Evolutionary conservation across 2,888 invertebrate species (phyloP), one percentile per base, ranked within the genome.

Genomic region (Erebia aethiops): DNA sequence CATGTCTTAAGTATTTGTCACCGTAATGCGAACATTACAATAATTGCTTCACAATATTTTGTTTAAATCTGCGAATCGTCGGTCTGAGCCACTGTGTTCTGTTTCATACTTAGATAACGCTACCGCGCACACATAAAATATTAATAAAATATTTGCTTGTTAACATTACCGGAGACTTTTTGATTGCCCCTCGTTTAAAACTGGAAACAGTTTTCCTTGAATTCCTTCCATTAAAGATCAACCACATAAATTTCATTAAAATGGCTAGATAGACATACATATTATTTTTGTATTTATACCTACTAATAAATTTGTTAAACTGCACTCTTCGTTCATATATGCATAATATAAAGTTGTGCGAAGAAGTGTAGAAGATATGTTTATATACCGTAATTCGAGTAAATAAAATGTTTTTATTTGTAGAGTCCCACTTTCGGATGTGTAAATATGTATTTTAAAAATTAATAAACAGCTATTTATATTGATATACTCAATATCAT

Each of bases 281-380:
- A 18, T 21, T 16, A 7, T 49, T 13, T 52, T 18, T 11, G 21
- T 54, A 56, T 56, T 18, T n/a, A 16, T 52, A 9, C 3, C 16
- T 54, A 54, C 18, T 10, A 18, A 26, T 26, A 26, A 13, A 26
- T 14, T 57, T 57, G 18, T 26, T 57, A 7, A 57, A 26, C 18
- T 21, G 21, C 13, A 26, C 14, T 5, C 56, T 56, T 56, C 21
- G 13, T 21, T 60, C 35, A 35, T 14, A 60, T 49, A 46, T 49
- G 8, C 18, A 16, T 46, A 18, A 7, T 43, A 11, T 43, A 18
- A 46, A 62, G 46, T 72, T 70, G 72, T 74, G 72, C 74, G 54
- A 70, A 62, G 52, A 60, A 64, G 43, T 72, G 26, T 58, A 65
- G 41, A 63, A 67, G 69, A 70, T 72, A 72, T 74, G 62, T 69